A percentile compares a stretch with the other conserved stretches of the same genome.
Conservation (phyloP, 2,888 invertebrate genomes). For the Spialia ferax region DNA sequence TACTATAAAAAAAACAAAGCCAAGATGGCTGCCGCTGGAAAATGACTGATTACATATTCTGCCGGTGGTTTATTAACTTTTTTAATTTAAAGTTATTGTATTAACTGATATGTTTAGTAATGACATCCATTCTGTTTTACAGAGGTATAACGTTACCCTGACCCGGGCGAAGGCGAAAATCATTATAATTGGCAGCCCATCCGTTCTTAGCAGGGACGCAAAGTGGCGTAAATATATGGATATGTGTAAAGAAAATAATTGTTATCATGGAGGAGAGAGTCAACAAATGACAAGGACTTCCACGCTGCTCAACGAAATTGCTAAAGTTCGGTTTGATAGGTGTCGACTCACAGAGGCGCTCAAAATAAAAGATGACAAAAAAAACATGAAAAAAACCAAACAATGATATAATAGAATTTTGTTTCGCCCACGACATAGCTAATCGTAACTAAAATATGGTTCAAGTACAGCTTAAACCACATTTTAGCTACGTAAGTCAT, state of each 20-base stretch:
- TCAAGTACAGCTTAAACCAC: too few relatives aligned
- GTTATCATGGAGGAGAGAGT: conserved; percentile 66
- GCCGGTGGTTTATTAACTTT: too few relatives aligned
- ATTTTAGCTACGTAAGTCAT: too few relatives aligned
- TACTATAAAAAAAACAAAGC: too few relatives aligned
- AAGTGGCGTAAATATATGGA: conserved; percentile 75
- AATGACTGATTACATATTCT: too few relatives aligned
- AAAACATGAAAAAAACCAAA: too few relatives aligned
- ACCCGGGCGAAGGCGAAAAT: conserved; percentile 90
- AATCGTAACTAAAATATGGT: too few relatives aligned
- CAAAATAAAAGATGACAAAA: conserved; percentile 40
- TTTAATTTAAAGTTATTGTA: too few relatives aligned
- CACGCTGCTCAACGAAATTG: conserved; percentile 56
- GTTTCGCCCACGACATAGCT: too few relatives aligned
- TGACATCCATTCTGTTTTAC: conserved; percentile 42
- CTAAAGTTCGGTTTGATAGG: conserved; percentile 55
- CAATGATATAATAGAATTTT: too few relatives aligned
- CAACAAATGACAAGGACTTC: conserved; percentile 60
- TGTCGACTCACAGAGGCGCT: conserved; percentile 55
- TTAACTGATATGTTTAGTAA: background rate
- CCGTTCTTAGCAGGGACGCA: conserved; percentile 62
- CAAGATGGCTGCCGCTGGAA: too few relatives aligned
- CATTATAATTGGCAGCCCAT: conserved; percentile 84
- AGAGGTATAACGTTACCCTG: conserved; percentile 91
- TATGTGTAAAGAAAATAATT: conserved; percentile 58